These are phyloP conservation scores for Sialia sialis DNA, from an alignment of 2,113 vertebrate genomes.

Conservation along the genomic window DNA sequence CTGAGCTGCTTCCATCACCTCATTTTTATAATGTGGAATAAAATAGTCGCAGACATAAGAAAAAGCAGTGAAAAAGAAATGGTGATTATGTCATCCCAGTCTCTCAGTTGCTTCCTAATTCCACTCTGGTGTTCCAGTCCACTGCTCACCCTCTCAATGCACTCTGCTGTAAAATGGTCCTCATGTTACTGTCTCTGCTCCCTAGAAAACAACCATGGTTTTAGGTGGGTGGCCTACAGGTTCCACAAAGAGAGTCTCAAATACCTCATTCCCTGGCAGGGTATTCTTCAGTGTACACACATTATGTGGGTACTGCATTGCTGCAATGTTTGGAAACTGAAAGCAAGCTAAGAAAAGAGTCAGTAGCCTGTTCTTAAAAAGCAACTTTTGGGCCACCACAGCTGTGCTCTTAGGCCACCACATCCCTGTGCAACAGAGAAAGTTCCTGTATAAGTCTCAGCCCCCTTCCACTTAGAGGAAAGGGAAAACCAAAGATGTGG, in stretches of 20 bases:
- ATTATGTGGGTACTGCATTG: background rate
- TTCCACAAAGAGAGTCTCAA: background rate
- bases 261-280: background rate
- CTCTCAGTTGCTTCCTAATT: background rate
- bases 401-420: background rate
- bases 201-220: background rate
- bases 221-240: background rate
- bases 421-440: background rate
- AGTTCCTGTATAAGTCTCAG: background rate
- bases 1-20: background rate
- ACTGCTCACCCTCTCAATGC: rapidly evolving
- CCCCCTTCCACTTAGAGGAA: background rate
- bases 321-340: background rate
- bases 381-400: background rate
- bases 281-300: background rate
- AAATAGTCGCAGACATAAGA: background rate
- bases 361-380: background rate
- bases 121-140: background rate
- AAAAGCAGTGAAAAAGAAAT: background rate
- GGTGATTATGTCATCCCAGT: background rate
- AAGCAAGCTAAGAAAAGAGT: background rate
- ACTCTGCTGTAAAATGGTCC: background rate
- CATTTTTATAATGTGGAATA: background rate
- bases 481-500: background rate
- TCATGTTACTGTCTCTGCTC: background rate